Conservation (phyloP, 2,797 vertebrate genomes). For the Gallinago nigripennis region DNA sequence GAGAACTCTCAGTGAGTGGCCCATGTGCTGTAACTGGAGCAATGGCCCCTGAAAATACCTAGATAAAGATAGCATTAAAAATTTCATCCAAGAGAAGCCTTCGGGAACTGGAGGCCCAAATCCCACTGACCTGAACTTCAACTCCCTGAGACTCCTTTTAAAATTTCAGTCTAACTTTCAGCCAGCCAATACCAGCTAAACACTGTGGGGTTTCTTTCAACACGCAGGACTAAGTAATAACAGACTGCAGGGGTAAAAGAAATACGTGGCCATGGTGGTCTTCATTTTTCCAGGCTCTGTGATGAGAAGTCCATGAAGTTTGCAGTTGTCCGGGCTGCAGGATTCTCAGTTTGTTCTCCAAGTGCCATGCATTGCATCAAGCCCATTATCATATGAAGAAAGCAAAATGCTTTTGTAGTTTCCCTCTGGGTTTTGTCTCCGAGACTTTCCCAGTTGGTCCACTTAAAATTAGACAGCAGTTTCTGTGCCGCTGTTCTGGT, state of each 20-base stretch:
- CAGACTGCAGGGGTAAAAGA: neutral
- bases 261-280: neutral
- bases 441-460: neutral
- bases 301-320: neutral
- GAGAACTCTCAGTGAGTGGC: neutral
- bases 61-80: neutral
- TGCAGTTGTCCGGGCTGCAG: neutral
- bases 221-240: neutral
- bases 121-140: neutral
- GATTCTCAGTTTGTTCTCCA: accelerated
- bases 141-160: neutral
- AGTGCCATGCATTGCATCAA: neutral
- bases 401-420: neutral
- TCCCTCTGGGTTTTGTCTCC: neutral
- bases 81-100: neutral
- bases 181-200: neutral
- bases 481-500: neutral
- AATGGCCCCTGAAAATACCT: neutral
- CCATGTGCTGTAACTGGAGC: accelerated
- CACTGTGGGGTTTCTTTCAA: neutral
- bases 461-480: neutral
- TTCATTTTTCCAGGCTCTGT: neutral
- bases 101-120: neutral
- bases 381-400: neutral
- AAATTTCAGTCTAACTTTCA: neutral